Percentiles rank a stretch among this genome's conserved stretches.
Conservation (phyloP, 2,888 invertebrate species). For the Rosalia funebris region DNA sequence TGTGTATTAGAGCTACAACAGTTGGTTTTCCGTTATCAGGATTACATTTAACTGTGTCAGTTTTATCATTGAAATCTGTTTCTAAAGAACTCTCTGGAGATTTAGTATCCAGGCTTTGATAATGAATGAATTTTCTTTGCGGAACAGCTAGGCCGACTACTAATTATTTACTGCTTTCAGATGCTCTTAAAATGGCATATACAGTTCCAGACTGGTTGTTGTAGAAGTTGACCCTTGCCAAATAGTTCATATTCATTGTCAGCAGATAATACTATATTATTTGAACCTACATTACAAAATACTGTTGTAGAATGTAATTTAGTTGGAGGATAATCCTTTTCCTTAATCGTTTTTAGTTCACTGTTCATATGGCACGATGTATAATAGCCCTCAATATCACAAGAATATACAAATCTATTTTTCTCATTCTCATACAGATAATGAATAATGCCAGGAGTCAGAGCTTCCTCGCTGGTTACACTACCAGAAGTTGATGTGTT, state of each 20-base stretch:
- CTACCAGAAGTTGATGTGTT: conserved; percentile 83
- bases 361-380: conserved; percentile 98
- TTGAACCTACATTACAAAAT: conserved; percentile 73
- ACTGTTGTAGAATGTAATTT: conserved; percentile 78
- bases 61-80: conserved; percentile 59
- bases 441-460: conserved; percentile 84
- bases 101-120: conserved; percentile 66
- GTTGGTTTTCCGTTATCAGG: conserved; percentile 66
- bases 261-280: conserved; percentile 76
- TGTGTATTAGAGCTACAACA: conserved; percentile 70
- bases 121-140: conserved; percentile 83
- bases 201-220: conserved; percentile 90
- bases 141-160: conserved; percentile 80
- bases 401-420: conserved; percentile 91
- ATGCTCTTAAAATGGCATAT: conserved; percentile 82
- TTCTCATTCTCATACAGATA: conserved; percentile 86
- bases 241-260: conserved; percentile 92
- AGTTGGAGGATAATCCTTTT: conserved; percentile 78
- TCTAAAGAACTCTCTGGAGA: conserved; percentile 66
- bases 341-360: conserved; percentile 86
- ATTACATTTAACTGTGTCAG: conserved; percentile 63
- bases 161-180: conserved; percentile 72
- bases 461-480: conserved; percentile 85
- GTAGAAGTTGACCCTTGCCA: conserved; percentile 91
- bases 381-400: conserved; percentile 97